Percentiles rank a stretch among this genome's conserved stretches.
Conservation (phyloP, 2,888 invertebrate species). For the Pheosia gnoma region DNA sequence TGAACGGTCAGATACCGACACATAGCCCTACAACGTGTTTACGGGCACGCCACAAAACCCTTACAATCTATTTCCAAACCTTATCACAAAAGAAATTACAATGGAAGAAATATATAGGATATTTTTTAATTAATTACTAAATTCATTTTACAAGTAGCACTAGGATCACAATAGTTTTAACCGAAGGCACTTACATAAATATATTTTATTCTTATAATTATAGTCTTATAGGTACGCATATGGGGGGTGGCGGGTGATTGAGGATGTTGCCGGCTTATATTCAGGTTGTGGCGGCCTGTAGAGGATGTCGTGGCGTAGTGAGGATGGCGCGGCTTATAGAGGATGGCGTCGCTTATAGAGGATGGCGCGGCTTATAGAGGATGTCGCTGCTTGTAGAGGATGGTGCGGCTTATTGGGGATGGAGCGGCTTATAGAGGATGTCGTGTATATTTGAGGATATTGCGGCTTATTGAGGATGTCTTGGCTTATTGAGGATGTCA, state of each 20-base stretch:
- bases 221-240: too few species aligned
- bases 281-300: too few species aligned
- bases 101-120: constrained; percentile 31
- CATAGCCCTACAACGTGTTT: background rate
- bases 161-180: constrained; percentile 30
- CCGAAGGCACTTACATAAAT: constrained; percentile 26
- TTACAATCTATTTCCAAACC: constrained; percentile 10
- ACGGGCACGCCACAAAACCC: background rate
- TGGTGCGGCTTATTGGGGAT: too few species aligned
- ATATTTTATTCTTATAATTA: background rate
- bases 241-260: too few species aligned
- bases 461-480: too few species aligned
- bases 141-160: background rate
- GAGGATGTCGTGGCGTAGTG: too few species aligned
- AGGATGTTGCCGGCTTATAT: too few species aligned
- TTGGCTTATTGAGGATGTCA: too few species aligned
- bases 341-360: background rate
- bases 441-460: too few species aligned
- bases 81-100: constrained; percentile 32
- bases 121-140: constrained; percentile 5
- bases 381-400: background rate
- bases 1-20: too few species aligned
- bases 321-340: too few species aligned
- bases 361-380: background rate
- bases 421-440: background rate